A percentile compares a stretch with the other conserved stretches of the same genome.
These are phyloP conservation scores for Camponotus pennsylvanicus DNA, from an alignment of 1,140 invertebrate genomes.

Conservation along the genomic window DNA sequence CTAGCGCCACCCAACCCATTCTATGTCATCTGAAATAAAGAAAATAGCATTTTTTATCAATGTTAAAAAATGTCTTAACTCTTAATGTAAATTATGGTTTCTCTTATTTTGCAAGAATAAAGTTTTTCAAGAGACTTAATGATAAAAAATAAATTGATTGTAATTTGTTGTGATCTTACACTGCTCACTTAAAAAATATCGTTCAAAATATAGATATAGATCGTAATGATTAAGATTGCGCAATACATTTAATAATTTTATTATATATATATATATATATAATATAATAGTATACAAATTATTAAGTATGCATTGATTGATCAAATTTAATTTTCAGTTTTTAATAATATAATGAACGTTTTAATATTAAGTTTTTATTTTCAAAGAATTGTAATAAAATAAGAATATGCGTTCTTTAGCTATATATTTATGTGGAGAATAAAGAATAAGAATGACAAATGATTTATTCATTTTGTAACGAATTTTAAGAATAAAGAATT, in stretches of 20 bases:
- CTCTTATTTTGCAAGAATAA: too few relatives aligned
- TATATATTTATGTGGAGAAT: background rate
- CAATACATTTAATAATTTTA: too few relatives aligned
- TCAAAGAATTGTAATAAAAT: background rate
- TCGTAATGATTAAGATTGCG: too few relatives aligned
- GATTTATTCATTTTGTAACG: background rate
- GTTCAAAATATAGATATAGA: too few relatives aligned
- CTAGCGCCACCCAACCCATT: conserved; percentile 86
- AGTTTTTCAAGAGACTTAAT: too few relatives aligned
- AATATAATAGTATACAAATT: too few relatives aligned
- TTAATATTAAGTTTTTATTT: background rate
- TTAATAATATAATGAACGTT: background rate
- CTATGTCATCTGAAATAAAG: conserved; percentile 86
- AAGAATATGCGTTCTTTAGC: background rate
- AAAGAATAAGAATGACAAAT: background rate
- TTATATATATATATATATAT: too few relatives aligned
- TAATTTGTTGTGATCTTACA: too few relatives aligned
- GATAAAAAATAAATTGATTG: too few relatives aligned
- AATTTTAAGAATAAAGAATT: background rate
- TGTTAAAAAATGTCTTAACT: background rate
- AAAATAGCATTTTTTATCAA: conserved; percentile 34
- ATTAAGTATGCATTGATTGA: background rate
- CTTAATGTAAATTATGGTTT: background rate
- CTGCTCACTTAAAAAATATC: too few relatives aligned
- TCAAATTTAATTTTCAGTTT: background rate